Conservation (phyloP, 1,140 invertebrate genomes). For the Drosophila miranda region DNA sequence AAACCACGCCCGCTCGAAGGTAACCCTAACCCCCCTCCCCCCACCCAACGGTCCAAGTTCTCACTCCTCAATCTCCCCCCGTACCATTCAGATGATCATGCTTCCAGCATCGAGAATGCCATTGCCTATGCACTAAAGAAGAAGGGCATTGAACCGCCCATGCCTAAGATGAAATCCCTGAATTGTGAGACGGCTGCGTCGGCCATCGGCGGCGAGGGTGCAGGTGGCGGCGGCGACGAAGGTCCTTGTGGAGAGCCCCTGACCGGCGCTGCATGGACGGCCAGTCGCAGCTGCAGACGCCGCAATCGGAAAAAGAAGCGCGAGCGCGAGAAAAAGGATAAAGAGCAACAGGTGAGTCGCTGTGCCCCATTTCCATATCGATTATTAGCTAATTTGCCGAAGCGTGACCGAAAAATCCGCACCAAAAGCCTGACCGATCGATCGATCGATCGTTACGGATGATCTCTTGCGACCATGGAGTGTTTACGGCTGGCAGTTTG, state of each 20-base stretch:
- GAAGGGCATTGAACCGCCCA: conserved; percentile 83
- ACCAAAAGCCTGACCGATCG: background rate
- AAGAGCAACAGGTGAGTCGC: conserved; percentile 56
- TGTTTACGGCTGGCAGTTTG: too few relatives aligned
- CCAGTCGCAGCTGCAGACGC: conserved; percentile 76
- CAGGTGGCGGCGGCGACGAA: conserved; percentile 3
- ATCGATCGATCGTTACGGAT: background rate
- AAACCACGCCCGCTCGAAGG: conserved; percentile 67
- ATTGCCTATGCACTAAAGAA: conserved; percentile 87
- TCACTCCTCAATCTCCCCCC: background rate
- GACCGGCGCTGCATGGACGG: background rate
- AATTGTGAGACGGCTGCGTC: conserved; percentile 23
- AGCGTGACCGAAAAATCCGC: background rate
- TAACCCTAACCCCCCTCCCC: conserved; percentile 17
- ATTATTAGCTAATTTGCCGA: conserved; percentile 1
- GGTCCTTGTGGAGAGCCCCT: conserved; percentile 3
- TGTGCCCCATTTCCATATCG: too few relatives aligned
- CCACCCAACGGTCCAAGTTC: background rate
- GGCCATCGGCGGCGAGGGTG: conserved; percentile 5
- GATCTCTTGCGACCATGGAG: too few relatives aligned
- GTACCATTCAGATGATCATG: conserved; percentile 87
- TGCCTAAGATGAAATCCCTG: conserved; percentile 60
- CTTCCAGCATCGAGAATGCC: conserved; percentile 89
- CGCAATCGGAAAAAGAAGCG: conserved; percentile 79
- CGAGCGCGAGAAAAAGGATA: conserved; percentile 77